A percentile compares a stretch with the other conserved stretches of the same genome.
Conservation (phyloP, 2,113 vertebrate genomes). For the Sclerurus mexicanus region DNA sequence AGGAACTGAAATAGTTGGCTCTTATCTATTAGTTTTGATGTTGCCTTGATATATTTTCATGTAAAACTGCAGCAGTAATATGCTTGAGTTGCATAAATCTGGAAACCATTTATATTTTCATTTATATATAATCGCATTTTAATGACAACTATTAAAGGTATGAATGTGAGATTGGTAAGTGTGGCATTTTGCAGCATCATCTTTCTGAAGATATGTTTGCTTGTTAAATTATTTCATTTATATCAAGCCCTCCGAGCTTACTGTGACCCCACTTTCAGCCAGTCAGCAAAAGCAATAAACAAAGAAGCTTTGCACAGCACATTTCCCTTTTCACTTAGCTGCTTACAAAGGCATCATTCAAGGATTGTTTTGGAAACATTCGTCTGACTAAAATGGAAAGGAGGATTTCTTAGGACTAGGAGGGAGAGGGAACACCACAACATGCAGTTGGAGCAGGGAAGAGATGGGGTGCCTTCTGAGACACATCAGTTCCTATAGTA, state of each 20-base stretch:
- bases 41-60: background rate
- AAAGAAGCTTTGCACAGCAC: background rate
- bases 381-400: background rate
- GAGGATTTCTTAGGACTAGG: background rate
- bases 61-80: background rate
- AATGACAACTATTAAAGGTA: background rate
- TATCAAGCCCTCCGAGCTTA: background rate
- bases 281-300: constrained; percentile 17
- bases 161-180: background rate
- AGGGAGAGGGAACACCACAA: background rate
- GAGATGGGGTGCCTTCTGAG: background rate
- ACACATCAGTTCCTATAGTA: background rate
- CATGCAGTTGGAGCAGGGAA: background rate
- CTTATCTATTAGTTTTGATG: background rate
- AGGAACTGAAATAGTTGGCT: background rate
- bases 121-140: background rate
- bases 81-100: background rate
- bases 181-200: background rate
- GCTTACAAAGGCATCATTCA: background rate
- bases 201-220: background rate
- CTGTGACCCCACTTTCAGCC: background rate
- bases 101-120: background rate
- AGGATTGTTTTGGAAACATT: background rate
- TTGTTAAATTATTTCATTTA: background rate
- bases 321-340: background rate